Percentiles rank a stretch among this genome's conserved stretches.
phyloP scores from a whole-genome alignment of 2,888 invertebrate species.

The Mythimna ferrago region DNA sequence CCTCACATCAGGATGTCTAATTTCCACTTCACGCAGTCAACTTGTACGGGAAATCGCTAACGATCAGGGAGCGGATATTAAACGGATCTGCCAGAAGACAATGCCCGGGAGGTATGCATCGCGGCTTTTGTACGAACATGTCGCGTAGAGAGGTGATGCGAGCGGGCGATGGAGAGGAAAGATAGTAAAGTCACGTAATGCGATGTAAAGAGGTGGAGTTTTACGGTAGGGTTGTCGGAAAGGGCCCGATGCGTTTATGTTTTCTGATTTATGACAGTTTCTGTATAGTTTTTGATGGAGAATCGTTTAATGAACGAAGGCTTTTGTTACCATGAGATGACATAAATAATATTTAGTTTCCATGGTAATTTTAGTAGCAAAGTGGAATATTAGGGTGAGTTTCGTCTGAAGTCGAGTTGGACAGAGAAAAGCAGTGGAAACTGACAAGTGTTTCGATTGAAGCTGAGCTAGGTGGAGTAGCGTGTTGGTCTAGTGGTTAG shows the following conservation, averaged over 20 bases:
- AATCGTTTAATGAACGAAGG: no score
- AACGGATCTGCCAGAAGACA: constrained; percentile 58
- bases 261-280: constrained; percentile 12
- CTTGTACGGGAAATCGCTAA: constrained; percentile 70
- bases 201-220: constrained; percentile 12
- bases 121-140: constrained; percentile 60
- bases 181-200: constrained; percentile 50
- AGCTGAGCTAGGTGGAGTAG: no score
- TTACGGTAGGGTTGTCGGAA: constrained; percentile 12
- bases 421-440: no score
- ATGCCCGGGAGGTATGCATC: constrained; percentile 53
- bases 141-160: constrained; percentile 31
- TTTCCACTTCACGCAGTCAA: constrained; percentile 66
- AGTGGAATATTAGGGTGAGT: not conserved
- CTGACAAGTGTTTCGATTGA: no score
- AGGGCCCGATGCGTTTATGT: constrained; percentile 28
- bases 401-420: no score
- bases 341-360: not conserved
- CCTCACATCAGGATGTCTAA: constrained; percentile 64
- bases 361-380: not conserved
- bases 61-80: constrained; percentile 73
- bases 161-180: constrained; percentile 49
- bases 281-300: not conserved
- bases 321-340: not conserved
- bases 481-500: no score